These are phyloP conservation scores for Anneissia japonica DNA, from an alignment of 35 echinoderm and acorn worm species.

Conservation along the genomic window DNA sequence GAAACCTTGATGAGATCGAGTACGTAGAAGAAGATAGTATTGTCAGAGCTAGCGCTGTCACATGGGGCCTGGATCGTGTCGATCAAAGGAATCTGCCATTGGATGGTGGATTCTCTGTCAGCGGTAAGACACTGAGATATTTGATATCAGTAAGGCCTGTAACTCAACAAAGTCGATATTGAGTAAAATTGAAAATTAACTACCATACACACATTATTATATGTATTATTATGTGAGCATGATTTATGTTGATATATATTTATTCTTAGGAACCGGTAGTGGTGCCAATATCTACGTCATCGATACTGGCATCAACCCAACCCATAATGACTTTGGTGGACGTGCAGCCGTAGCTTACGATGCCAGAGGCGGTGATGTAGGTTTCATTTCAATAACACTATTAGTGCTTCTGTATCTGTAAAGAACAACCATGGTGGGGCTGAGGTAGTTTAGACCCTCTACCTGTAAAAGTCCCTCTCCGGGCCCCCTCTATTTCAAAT, in stretches of 20 bases:
- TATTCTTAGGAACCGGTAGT: conserved; percentile 29
- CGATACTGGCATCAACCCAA: conserved; percentile 33
- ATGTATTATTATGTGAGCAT: no score
- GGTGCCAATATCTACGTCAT: conserved; percentile 53
- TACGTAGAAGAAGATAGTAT: conserved; percentile 8
- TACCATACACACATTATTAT: not conserved
- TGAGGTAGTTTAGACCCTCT: no score
- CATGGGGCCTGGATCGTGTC: conserved; percentile 3
- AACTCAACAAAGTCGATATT: not conserved
- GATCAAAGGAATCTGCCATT: conserved; percentile 9
- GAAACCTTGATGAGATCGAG: not conserved
- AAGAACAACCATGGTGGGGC: no score
- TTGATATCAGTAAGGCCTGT: not conserved
- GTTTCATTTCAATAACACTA: no score
- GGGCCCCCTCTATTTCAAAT: no score
- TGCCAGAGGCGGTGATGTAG: conserved; percentile 37
- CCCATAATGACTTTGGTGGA: conserved; percentile 39
- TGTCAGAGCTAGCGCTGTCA: not conserved
- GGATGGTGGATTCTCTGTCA: not conserved
- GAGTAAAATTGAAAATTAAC: not conserved
- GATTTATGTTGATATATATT: not conserved
- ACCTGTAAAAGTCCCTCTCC: no score
- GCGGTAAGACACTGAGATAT: not conserved
- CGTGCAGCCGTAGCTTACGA: conserved; percentile 28
- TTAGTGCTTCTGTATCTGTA: no score